Evolutionary conservation across 2,113 vertebrate species (phyloP), one percentile per base, ranked within the genome.

Genomic region (Thunnus thynnus): DNA sequence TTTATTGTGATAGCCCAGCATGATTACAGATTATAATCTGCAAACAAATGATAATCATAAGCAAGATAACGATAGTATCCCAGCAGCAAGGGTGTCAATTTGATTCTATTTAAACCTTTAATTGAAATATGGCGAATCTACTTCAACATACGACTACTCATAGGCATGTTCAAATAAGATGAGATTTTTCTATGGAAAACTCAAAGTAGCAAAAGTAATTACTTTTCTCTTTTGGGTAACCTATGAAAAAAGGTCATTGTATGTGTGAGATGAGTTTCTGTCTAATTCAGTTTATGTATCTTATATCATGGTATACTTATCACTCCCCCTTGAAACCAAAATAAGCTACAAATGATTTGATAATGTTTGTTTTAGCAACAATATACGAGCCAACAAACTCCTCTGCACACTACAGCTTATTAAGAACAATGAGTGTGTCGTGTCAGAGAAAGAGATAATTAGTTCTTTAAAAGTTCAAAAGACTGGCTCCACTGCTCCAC

Each of bases 191-290:
- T 36, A 66, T 2, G 16, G 62, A 81, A 41, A 76, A 61, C 25
- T 20, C 32, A 56, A 88, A 87, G 66, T 92, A 84, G 86, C 84
- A 82, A 78, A 83, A 51, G 78, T 86, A 84, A 90, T 89, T 83
- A 73, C 72, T 90, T 80, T 86, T 81, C 85, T 83, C 61, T 87
- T 88, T 86, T 86, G 86, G 60, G 41, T 75, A 82, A 74, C 82
- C 86, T 75, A 84, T 86, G 7, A 80, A 87, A 85, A 85, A 88
- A 87, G 76, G 80, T 78, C 76, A 83, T 65, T 17, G 60, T 69
- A 44, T 25, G 46, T 64, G 27, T 44, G 47, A 20, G 67, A 81
- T 72, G 64, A 72, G 62, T 58, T 80, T 71, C 62, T 27, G 14
- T 74, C 44, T 78, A 83, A 81, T 83, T 78, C 69, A 78, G 57